Percentiles rank a stretch among this genome's conserved stretches.
Conservation (phyloP, 2,113 vertebrate genomes). For the Symphodus melops region DNA sequence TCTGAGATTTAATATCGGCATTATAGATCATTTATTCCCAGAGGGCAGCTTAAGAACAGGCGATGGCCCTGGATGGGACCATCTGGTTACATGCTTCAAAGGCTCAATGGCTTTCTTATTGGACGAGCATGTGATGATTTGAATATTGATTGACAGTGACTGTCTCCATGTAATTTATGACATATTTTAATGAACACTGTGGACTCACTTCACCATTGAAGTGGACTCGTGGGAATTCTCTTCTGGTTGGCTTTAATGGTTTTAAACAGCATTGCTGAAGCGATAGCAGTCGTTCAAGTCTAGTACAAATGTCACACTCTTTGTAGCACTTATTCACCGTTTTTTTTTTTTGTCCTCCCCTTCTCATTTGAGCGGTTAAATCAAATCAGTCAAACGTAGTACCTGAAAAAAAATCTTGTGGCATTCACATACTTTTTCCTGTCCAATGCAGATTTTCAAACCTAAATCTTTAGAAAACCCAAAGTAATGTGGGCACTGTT, state of each 20-base stretch:
- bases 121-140: slow-evolving; percentile 38
- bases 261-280: slow-evolving; percentile 14
- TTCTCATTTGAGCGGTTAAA: not conserved
- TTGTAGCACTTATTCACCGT: not conserved
- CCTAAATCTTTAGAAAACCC: not conserved
- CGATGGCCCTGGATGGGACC: slow-evolving; percentile 1
- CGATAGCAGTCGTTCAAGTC: slow-evolving; percentile 3
- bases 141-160: slow-evolving; percentile 47
- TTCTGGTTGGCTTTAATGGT: slow-evolving; percentile 20
- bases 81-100: slow-evolving; percentile 34
- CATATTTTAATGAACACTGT: not conserved
- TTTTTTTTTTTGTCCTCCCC: not conserved
- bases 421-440: too few species aligned
- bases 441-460: too few species aligned
- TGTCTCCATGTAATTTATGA: slow-evolving; percentile 29
- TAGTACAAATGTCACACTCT: not conserved
- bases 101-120: slow-evolving; percentile 33
- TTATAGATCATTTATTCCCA: not conserved
- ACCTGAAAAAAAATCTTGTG: too few species aligned
- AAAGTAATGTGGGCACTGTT: not conserved
- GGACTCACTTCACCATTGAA: slow-evolving; percentile 16
- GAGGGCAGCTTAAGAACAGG: slow-evolving; percentile 15
- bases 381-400: not conserved
- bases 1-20: slow-evolving; percentile 12
- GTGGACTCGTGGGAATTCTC: not conserved